These are phyloP conservation scores for Phenganax subtilis DNA, from an alignment of 92 coral and sea anemone genomes.

Conservation along the genomic window DNA sequence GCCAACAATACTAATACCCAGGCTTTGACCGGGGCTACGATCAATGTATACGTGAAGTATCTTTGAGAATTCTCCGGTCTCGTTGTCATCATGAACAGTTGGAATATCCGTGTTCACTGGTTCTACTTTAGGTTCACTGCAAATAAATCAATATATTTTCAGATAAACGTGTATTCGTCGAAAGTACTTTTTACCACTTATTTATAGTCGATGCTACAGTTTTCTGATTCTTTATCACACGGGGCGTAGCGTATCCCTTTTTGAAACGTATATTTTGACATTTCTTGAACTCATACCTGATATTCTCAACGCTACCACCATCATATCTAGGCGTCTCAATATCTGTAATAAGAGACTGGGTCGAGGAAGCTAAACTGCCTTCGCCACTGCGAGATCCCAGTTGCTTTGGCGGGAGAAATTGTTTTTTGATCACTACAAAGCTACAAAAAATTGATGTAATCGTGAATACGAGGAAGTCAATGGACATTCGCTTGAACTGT, in stretches of 20 bases:
- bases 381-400: conserved; percentile 71
- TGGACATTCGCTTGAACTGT: neutral
- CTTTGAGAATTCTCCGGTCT: conserved; percentile 25
- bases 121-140: conserved; percentile 15
- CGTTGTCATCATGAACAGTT: conserved; percentile 23
- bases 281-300: conserved; percentile 22
- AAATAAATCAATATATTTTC: neutral
- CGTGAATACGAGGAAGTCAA: neutral
- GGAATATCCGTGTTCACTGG: neutral
- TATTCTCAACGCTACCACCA: conserved; percentile 2
- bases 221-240: no score
- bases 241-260: neutral
- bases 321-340: neutral
- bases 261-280: conserved; percentile 9
- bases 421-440: conserved; percentile 71
- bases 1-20: conserved; percentile 97
- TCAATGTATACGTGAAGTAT: conserved; percentile 65
- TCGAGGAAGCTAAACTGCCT: conserved; percentile 74
- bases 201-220: no score
- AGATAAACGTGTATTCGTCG: no score
- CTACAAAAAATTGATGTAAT: conserved; percentile 30
- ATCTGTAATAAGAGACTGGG: conserved; percentile 39
- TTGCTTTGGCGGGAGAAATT: conserved; percentile 63
- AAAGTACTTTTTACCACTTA: no score
- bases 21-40: conserved; percentile 80